A percentile compares a stretch with the other conserved stretches of the same genome.
Evolutionary conservation across 2,888 invertebrate genomes (phyloP).

Genomic region (Atrina japonica): DNA sequence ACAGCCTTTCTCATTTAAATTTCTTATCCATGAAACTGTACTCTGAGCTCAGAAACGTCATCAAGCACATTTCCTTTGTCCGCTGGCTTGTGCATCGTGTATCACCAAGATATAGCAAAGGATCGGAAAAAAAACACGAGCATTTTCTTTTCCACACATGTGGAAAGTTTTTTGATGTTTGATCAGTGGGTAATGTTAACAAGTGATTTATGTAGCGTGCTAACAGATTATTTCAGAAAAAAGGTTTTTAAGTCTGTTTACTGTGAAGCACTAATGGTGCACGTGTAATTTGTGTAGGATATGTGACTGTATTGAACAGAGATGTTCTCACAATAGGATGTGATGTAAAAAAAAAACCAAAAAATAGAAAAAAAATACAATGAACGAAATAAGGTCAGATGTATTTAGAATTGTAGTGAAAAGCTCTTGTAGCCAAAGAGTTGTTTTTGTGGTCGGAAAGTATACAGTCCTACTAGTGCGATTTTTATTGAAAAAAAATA

Average conservation of each 20-base stretch:
- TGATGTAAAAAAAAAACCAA: not conserved
- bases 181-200: too few relatives aligned
- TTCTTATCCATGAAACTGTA: too few relatives aligned
- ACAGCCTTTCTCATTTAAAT: too few relatives aligned
- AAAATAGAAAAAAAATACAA: too few relatives aligned
- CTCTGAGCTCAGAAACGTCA: not conserved
- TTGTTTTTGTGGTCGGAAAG: too few relatives aligned
- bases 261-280: slow-evolving; percentile 20
- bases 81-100: not conserved
- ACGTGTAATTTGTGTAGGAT: slow-evolving; percentile 5
- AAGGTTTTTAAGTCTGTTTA: slow-evolving; percentile 16
- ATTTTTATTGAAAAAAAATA: too few relatives aligned
- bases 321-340: not conserved
- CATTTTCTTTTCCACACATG: not conserved
- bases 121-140: not conserved
- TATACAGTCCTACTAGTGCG: too few relatives aligned
- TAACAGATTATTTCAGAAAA: slow-evolving; percentile 17
- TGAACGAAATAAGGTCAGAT: too few relatives aligned
- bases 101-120: too few relatives aligned
- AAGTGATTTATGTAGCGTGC: slow-evolving; percentile 23
- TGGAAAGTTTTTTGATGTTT: too few relatives aligned
- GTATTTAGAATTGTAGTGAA: too few relatives aligned
- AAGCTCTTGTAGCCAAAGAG: too few relatives aligned
- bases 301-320: not conserved
- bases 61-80: slow-evolving; percentile 52